phyloP scores from a whole-genome alignment of 2,888 invertebrate genomes.

The Ophion slaviceki region DNA sequence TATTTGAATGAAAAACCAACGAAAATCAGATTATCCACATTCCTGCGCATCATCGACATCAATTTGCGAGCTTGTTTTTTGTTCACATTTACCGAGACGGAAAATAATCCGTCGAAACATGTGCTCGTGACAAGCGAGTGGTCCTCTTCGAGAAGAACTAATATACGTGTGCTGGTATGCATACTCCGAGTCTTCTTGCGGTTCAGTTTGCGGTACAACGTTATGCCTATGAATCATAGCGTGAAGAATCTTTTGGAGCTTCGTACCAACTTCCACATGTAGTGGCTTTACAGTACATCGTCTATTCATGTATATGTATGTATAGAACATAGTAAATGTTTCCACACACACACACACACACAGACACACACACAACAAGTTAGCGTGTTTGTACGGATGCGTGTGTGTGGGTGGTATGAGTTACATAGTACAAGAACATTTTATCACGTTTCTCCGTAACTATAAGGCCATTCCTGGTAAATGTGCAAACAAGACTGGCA shows the following conservation, averaged over 20 bases:
- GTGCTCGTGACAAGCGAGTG: slow-evolving; percentile 9
- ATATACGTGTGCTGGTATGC: slow-evolving; percentile 17
- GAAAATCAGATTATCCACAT: no score
- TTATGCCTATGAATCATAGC: slow-evolving; percentile 66
- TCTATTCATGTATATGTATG: slow-evolving; percentile 22
- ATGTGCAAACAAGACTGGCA: slow-evolving; percentile 19
- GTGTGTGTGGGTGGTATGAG: slow-evolving; percentile 8
- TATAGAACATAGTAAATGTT: background rate
- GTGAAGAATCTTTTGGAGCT: slow-evolving; percentile 61
- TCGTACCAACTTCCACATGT: slow-evolving; percentile 43
- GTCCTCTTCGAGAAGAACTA: slow-evolving; percentile 35
- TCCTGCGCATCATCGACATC: background rate
- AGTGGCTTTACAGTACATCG: slow-evolving; percentile 23
- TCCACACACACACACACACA: background rate
- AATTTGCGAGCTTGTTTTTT: slow-evolving; percentile 16
- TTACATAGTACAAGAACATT: slow-evolving; percentile 21
- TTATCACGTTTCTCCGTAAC: slow-evolving; percentile 55
- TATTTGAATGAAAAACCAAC: no score
- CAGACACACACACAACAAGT: background rate
- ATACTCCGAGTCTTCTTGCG: slow-evolving; percentile 52
- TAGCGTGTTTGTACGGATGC: background rate
- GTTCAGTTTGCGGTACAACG: slow-evolving; percentile 65
- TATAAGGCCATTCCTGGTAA: slow-evolving; percentile 50
- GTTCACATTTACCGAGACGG: background rate
- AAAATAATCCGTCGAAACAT: slow-evolving; percentile 58